phyloP scores from a whole-genome alignment of 2,888 invertebrate genomes.

The Asteroscopus sphinx region DNA sequence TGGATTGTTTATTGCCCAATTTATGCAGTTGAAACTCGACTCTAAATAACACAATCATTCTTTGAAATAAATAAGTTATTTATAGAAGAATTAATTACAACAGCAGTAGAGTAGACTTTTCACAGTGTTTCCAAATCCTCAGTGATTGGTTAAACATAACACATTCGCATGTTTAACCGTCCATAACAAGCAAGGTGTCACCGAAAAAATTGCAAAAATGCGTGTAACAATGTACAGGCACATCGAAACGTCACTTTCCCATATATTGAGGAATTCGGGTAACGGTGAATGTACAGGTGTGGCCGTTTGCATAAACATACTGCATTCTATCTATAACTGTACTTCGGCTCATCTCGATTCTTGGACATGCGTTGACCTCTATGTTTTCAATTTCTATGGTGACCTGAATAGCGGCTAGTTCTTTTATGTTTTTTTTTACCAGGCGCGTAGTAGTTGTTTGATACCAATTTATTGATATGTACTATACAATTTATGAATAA shows the following conservation, averaged over 20 bases:
- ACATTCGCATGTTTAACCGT: not conserved
- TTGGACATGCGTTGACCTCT: slow-evolving; percentile 36
- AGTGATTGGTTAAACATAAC: not conserved
- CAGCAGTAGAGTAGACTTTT: no score
- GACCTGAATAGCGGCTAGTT: slow-evolving; percentile 16
- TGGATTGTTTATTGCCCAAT: slow-evolving; percentile 16
- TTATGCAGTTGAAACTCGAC: not conserved
- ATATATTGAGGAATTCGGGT: slow-evolving; percentile 54
- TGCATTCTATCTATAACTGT: slow-evolving; percentile 58
- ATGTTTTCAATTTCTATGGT: slow-evolving; percentile 28
- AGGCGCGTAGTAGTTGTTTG: no score
- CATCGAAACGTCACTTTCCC: slow-evolving; percentile 47
- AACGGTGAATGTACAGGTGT: slow-evolving; percentile 58
- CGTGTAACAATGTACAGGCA: slow-evolving; percentile 32
- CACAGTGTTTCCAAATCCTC: no score
- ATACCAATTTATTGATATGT: no score
- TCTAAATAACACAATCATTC: not conserved
- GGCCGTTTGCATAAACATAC: slow-evolving; percentile 53
- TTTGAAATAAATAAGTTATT: no score
- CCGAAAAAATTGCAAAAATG: slow-evolving; percentile 29
- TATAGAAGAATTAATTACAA: no score
- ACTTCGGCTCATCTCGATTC: slow-evolving; percentile 42
- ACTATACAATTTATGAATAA: no score
- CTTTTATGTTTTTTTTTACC: not conserved
- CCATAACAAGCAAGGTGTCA: slow-evolving; percentile 17